These are phyloP conservation scores for Pelodytes ibericus DNA, from an alignment of 2,797 vertebrate species.

Conservation along the genomic window DNA sequence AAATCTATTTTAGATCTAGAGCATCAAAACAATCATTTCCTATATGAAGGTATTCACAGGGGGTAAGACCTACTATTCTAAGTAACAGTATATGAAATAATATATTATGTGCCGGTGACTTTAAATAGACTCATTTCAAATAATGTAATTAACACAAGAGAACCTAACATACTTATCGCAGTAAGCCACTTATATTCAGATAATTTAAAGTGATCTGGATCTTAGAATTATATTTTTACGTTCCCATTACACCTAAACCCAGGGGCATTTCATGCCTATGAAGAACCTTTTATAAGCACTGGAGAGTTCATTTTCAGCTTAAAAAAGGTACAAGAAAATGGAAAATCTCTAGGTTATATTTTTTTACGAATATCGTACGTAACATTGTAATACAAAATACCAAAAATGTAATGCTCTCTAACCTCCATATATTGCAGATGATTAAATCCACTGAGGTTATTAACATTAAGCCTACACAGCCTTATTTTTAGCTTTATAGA, in stretches of 20 bases:
- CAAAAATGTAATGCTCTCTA: constrained; percentile 3
- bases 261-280: constrained; percentile 48
- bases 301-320: constrained; percentile 40
- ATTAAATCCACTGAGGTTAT: no score
- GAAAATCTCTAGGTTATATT: constrained; percentile 13
- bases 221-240: constrained; percentile 31
- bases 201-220: constrained; percentile 57
- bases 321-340: constrained; percentile 31
- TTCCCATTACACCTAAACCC: constrained; percentile 49
- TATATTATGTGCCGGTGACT: constrained; percentile 70
- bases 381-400: constrained; percentile 8
- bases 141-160: constrained; percentile 79
- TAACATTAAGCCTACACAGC: no score
- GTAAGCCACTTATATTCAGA: constrained; percentile 68
- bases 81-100: constrained; percentile 60
- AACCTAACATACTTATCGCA: constrained; percentile 75
- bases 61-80: constrained; percentile 49
- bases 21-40: constrained; percentile 59
- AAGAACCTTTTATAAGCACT: constrained; percentile 31
- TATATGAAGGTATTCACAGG: constrained; percentile 57
- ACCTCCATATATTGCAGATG: constrained; percentile 8
- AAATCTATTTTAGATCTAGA: constrained; percentile 54
- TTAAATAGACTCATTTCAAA: constrained; percentile 80
- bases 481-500: no score
- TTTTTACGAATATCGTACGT: constrained; percentile 10